A percentile compares a stretch with the other conserved stretches of the same genome.
phyloP scores from a whole-genome alignment of 1,140 invertebrate species.

The Drosophila takahashii region DNA sequence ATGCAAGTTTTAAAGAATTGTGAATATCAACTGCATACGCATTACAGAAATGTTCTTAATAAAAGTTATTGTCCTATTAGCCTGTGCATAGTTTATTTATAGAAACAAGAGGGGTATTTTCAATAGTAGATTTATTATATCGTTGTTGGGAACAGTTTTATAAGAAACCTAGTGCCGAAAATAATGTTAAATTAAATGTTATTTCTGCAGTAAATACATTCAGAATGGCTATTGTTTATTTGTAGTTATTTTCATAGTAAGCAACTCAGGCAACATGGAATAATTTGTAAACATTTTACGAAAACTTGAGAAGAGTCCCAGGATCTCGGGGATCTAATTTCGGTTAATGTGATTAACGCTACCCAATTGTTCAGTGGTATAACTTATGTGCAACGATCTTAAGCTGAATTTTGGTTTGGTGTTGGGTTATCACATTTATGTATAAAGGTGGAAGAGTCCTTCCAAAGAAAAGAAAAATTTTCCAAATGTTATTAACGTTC shows the following conservation, averaged over 20 bases:
- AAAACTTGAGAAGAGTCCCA: slow-evolving; percentile 1
- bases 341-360: slow-evolving; percentile 1
- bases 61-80: neutral
- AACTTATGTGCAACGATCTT: slow-evolving; percentile 30
- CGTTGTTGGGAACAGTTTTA: slow-evolving; percentile 11
- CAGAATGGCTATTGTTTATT: slow-evolving; percentile 16
- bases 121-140: slow-evolving; percentile 13
- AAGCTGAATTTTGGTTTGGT: slow-evolving; percentile 27
- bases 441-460: slow-evolving; percentile 14
- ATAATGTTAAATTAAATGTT: slow-evolving; percentile 3
- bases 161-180: slow-evolving; percentile 10
- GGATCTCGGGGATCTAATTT: slow-evolving; percentile 11
- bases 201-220: slow-evolving; percentile 25
- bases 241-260: slow-evolving; percentile 17
- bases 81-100: neutral
- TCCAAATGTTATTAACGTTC: slow-evolving; percentile 1
- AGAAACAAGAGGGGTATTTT: neutral
- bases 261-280: slow-evolving; percentile 21
- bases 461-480: slow-evolving; percentile 4
- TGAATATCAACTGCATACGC: neutral
- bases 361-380: slow-evolving; percentile 15
- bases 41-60: neutral
- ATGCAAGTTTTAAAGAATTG: too few relatives aligned
- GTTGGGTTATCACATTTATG: slow-evolving; percentile 29
- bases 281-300: slow-evolving; percentile 6